A percentile compares a stretch with the other conserved stretches of the same genome.
Conservation (phyloP, 2,113 vertebrate species). For the Amia ocellicauda region DNA sequence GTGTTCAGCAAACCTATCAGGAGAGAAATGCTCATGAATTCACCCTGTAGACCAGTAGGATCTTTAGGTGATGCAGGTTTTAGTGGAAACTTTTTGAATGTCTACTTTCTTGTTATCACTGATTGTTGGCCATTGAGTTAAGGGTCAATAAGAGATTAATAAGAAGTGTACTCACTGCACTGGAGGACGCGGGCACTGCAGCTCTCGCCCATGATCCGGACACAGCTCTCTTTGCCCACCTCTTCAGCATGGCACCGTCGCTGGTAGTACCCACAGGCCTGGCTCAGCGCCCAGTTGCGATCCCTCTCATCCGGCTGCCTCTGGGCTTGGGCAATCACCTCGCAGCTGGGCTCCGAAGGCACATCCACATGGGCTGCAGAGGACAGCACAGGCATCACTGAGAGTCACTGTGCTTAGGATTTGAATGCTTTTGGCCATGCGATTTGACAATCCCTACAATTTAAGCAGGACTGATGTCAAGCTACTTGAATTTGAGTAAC, state of each 20-base stretch:
- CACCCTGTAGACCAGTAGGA: no score
- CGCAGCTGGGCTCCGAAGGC: slow-evolving; percentile 67
- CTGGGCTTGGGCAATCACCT: slow-evolving; percentile 66
- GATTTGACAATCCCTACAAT: no score
- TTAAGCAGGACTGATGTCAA: no score
- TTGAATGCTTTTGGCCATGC: no score
- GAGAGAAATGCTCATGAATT: no score
- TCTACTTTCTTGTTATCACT: no score
- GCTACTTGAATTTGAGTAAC: no score
- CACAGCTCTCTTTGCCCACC: slow-evolving; percentile 53
- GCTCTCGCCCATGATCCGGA: slow-evolving; percentile 67
- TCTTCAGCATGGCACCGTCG: slow-evolving; percentile 58
- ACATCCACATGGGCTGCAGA: slow-evolving; percentile 38
- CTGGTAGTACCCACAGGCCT: slow-evolving; percentile 75
- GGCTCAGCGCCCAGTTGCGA: slow-evolving; percentile 77
- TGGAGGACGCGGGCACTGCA: slow-evolving; percentile 68
- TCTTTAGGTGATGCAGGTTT: no score
- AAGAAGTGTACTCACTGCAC: slow-evolving; percentile 49
- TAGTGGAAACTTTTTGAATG: no score
- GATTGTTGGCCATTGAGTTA: not conserved
- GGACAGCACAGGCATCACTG: not conserved
- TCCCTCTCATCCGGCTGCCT: slow-evolving; percentile 58
- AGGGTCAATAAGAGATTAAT: not conserved
- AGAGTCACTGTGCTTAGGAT: no score
- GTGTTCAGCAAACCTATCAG: slow-evolving; percentile 51